Evolutionary conservation across 2,888 invertebrate species (phyloP).

Genomic region (Catonia carolina): DNA sequence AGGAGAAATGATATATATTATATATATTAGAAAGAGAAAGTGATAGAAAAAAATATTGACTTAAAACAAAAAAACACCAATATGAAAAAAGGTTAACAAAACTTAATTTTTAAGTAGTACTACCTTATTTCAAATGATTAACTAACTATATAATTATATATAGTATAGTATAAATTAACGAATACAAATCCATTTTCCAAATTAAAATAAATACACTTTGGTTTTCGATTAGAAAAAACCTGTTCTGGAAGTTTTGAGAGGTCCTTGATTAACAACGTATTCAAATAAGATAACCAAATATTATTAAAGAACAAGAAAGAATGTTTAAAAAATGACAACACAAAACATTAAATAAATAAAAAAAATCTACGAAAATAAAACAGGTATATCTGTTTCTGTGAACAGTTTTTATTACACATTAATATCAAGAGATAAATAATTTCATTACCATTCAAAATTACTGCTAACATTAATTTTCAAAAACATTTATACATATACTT

Average conservation of each 20-base stretch:
- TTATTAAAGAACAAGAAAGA: slow-evolving; percentile 27
- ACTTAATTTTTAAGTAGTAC: slow-evolving; percentile 25
- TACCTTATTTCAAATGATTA: slow-evolving; percentile 22
- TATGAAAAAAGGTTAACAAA: slow-evolving; percentile 29
- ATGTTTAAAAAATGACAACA: slow-evolving; percentile 26
- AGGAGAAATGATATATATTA: slow-evolving; percentile 28
- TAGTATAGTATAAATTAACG: too few relatives aligned
- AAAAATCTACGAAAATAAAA: slow-evolving; percentile 13
- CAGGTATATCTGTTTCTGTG: slow-evolving; percentile 26
- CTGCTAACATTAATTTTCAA: too few relatives aligned
- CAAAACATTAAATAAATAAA: slow-evolving; percentile 20
- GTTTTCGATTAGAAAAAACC: not conserved
- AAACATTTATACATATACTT: too few relatives aligned
- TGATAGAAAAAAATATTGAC: slow-evolving; percentile 31
- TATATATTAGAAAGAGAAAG: slow-evolving; percentile 29
- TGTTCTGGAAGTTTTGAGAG: slow-evolving; percentile 45
- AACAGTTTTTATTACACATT: too few relatives aligned
- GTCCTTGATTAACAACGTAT: slow-evolving; percentile 40
- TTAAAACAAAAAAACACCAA: slow-evolving; percentile 34
- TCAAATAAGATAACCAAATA: slow-evolving; percentile 19
- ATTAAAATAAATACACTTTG: too few relatives aligned
- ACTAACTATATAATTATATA: too few relatives aligned
- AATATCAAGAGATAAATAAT: slow-evolving; percentile 4
- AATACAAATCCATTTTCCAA: too few relatives aligned
- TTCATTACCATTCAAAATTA: too few relatives aligned